Evolutionary conservation across 2,888 invertebrate genomes (phyloP), one percentile per base, ranked within the genome.

Genomic region (Incurvaria masculella): DNA sequence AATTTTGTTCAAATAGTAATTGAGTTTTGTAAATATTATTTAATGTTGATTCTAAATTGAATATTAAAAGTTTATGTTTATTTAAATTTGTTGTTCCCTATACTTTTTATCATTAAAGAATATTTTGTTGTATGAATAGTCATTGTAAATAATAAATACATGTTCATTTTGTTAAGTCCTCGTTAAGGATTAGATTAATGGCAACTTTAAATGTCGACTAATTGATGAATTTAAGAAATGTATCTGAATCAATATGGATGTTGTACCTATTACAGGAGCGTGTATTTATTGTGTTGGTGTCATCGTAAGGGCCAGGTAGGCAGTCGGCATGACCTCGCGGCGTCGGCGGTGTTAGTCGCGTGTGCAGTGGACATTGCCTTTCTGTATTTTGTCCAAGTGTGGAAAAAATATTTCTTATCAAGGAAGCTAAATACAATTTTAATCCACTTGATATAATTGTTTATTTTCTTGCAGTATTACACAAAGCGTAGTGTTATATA

Each of bases 11-110:
- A 33, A 33, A 33, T 73, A 74, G 66, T 72, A 69, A 58, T 69
- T 75, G 74, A 73, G 66, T 74, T 73, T 57, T 75, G 76, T 76
- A 76, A 74, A 76, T 76, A 76, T 75, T 68, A 74, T 75, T 76
- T 71, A 71, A 71, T 64, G 63, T 72, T 71, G 68, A 69, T 57
- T 61, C 60, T 56, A 60, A 64, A 66, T 69, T 65, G 56, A 70
- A 62, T 66, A 69, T 69, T 58, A 66, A 68, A 69, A 26, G 39
- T 46, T 65, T 63, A 65, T 69, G 69, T 69, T 66, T 56, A 66
- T 68, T 64, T 33, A 14, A 33, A 66, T 69, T 74, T 71, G 72
- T 72, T 72, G 71, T 75, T 74, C 69, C 68, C 57, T 70, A 64
- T 60, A 66, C 72, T 66, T 65, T 70, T 65, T 67, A 67, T 66